These are phyloP conservation scores for Hydropsyche tenuis DNA, from an alignment of 1,140 invertebrate species.

Conservation along the genomic window DNA sequence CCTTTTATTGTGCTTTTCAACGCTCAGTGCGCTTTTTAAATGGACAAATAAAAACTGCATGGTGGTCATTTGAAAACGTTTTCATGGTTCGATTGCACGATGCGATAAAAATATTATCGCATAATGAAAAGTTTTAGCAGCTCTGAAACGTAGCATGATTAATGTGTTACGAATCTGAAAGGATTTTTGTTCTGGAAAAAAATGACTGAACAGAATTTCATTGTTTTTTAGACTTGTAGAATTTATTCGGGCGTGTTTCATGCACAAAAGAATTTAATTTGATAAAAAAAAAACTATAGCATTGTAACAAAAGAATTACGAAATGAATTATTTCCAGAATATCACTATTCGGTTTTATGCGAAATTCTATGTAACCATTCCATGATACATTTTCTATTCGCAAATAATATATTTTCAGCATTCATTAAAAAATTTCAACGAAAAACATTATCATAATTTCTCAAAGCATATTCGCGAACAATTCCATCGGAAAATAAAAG, in stretches of 20 bases:
- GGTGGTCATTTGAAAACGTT: no score
- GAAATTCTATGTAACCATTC: no score
- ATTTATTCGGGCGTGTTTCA: no score
- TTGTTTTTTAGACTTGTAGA: background rate
- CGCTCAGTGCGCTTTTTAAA: background rate
- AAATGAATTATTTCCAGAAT: background rate
- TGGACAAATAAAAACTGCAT: background rate
- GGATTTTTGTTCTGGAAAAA: background rate
- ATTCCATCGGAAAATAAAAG: no score
- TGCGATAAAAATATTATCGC: no score
- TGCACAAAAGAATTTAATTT: background rate
- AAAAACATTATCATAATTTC: no score
- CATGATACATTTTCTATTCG: no score
- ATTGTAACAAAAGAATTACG: background rate
- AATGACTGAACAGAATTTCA: background rate
- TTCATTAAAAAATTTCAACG: no score
- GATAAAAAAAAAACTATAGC: background rate
- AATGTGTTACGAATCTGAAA: background rate
- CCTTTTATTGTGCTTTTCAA: background rate
- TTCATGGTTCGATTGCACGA: background rate
- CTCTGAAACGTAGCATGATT: background rate
- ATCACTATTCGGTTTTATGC: background rate
- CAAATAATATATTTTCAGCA: no score
- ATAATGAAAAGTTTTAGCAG: constrained; percentile 4
- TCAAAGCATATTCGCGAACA: no score